Evolutionary conservation across 2,113 vertebrate species (phyloP), one percentile per base, ranked within the genome.

Genomic region (Mirounga angustirostris): DNA sequence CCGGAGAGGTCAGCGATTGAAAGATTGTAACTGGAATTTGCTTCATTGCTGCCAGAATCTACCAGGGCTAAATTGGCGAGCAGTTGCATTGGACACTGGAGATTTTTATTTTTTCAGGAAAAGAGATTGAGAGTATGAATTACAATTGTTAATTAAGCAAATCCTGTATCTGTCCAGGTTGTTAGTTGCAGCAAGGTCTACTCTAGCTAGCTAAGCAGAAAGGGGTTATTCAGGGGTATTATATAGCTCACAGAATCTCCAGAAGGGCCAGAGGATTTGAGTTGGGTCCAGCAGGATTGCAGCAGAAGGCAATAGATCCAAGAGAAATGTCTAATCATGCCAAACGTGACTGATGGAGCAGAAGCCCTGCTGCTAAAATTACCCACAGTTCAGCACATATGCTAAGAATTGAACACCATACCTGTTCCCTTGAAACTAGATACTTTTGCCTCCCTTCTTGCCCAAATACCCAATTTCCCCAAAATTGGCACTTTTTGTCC

Each of bases 301-400:
- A 59, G 94, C 69, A 94, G 91, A 96, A 96, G 80, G 24, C 80
- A 96, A 61, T 59, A 95, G 59, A 71, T 21, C 50, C 10, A 56
- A 19, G 30, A 82, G 24, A 94, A 80, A 52, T 71, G 74, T 91
- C 82, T 89, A 50, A 78, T 85, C 54, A 52, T 30, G 40, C 33
- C 52, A 63, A 50, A 82, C 0, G 4, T 63, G 71, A 74, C 59
- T 89, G 69, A 33, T 76, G 15, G n/a, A 36, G 30, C 36, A 80
- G 65, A 86, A 71, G 8, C 1, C 43, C 30, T 87, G 28, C 76
- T 61, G 40, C n/a, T 84, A 43, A 89, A 89, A 73, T 81, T 73
- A 52, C 28, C n/a, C 52, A 43, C 33, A 52, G 46, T 22, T 73
- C 26, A 13, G 36, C 15, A 21, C 52, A 16, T 30, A 21, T 73